Evolutionary conservation across 2,888 invertebrate genomes (phyloP).

Genomic region (Dryocosmus kuriphilus): DNA sequence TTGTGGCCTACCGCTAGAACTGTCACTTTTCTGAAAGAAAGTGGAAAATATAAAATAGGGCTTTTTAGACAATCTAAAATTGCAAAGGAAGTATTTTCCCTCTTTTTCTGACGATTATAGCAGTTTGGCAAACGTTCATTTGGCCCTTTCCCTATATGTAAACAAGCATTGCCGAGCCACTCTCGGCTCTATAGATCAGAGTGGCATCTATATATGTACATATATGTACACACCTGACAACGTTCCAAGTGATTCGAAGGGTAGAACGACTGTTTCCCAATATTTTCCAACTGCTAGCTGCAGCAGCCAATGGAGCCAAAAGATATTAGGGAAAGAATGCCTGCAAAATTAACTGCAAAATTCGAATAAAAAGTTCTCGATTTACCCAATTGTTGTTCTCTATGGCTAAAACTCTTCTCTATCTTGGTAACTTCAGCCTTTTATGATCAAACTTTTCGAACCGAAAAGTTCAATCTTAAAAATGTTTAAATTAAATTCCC

Average conservation of each 20-base stretch:
- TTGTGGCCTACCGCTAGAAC: too few relatives aligned
- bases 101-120: slow-evolving; percentile 13
- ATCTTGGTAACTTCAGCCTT: neutral
- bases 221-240: slow-evolving; percentile 12
- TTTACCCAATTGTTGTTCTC: neutral
- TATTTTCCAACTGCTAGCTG: slow-evolving; percentile 19
- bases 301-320: neutral
- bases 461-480: too few relatives aligned
- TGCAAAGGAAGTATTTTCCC: neutral
- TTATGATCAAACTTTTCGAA: neutral
- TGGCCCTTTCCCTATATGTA: slow-evolving; percentile 12
- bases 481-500: too few relatives aligned
- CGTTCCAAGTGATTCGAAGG: slow-evolving; percentile 6
- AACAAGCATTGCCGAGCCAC: slow-evolving; percentile 19
- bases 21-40: neutral
- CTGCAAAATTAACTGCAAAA: neutral
- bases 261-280: slow-evolving; percentile 23
- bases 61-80: neutral
- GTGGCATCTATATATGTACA: neutral
- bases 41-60: neutral
- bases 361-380: neutral
- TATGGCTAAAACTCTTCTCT: neutral
- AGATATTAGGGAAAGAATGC: slow-evolving; percentile 7
- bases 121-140: slow-evolving; percentile 29
- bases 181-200: slow-evolving; percentile 13